Percentiles rank a stretch among this genome's conserved stretches.
These are phyloP conservation scores for Salvelinus alpinus DNA, from an alignment of 2,113 vertebrate species.

Conservation along the genomic window DNA sequence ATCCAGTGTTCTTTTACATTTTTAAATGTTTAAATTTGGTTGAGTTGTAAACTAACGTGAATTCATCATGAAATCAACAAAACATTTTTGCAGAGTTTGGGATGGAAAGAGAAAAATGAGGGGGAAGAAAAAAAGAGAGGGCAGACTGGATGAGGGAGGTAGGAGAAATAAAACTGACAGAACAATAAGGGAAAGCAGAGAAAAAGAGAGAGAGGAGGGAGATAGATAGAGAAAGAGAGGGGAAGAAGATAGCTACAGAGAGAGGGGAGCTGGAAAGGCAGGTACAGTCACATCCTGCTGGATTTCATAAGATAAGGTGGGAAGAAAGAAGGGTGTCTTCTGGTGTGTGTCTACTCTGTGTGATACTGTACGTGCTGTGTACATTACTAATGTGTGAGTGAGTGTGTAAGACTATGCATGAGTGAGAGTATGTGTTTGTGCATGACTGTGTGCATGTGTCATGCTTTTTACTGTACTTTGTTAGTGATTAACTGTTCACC, in stretches of 20 bases:
- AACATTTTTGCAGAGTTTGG: slow-evolving; percentile 44
- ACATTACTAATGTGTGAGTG: slow-evolving; percentile 3
- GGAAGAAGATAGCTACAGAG: neutral
- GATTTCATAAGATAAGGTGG: slow-evolving; percentile 48
- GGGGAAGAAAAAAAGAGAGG: slow-evolving; percentile 3
- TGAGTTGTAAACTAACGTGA: too few relatives aligned
- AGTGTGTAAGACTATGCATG: slow-evolving; percentile 17
- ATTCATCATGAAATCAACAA: too few relatives aligned
- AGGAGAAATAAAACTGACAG: slow-evolving; percentile 55
- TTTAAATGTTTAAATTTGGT: too few relatives aligned
- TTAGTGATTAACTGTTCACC: slow-evolving; percentile 75
- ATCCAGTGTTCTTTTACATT: neutral
- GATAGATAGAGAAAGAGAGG: slow-evolving; percentile 11
- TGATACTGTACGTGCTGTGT: neutral
- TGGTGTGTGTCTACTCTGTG: slow-evolving; percentile 14
- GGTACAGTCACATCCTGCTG: slow-evolving; percentile 71
- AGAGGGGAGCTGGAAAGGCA: slow-evolving; percentile 50
- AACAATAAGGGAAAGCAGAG: slow-evolving; percentile 66
- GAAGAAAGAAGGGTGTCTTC: slow-evolving; percentile 8
- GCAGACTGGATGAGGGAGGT: too few relatives aligned
- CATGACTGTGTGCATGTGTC: slow-evolving; percentile 58
- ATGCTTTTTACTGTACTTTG: slow-evolving; percentile 65
- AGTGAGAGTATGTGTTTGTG: too few relatives aligned
- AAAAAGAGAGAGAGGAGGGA: slow-evolving; percentile 52
- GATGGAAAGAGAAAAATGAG: slow-evolving; percentile 55